These are phyloP conservation scores for Archocentrus centrarchus DNA, from an alignment of 2,113 vertebrate genomes.

Conservation along the genomic window DNA sequence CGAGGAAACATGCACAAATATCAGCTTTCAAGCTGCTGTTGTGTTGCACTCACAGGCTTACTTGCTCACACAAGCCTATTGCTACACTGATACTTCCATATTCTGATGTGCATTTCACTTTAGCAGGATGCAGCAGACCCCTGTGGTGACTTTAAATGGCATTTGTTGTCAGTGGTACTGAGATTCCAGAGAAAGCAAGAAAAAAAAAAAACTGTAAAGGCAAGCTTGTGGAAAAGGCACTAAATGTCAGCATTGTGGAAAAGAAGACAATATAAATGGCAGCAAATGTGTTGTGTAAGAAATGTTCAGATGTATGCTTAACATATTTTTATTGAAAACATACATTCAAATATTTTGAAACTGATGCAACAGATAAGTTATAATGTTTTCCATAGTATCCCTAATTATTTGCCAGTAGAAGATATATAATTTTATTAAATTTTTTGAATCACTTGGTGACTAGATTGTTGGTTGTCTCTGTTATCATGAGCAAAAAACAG, in stretches of 20 bases:
- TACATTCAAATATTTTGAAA: neutral
- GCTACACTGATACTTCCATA: slow-evolving; percentile 11
- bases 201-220: slow-evolving; percentile 19
- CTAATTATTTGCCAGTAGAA: neutral
- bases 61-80: neutral
- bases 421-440: neutral
- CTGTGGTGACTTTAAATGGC: slow-evolving; percentile 64
- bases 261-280: slow-evolving; percentile 40
- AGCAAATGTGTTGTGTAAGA: slow-evolving; percentile 13
- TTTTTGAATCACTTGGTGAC: neutral
- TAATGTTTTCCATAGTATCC: accelerated
- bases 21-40: slow-evolving; percentile 7
- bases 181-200: neutral
- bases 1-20: neutral
- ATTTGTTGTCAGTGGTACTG: slow-evolving; percentile 46
- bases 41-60: neutral
- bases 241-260: slow-evolving; percentile 18
- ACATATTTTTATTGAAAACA: neutral
- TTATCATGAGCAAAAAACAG: neutral
- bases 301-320: neutral
- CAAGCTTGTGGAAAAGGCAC: slow-evolving; percentile 25
- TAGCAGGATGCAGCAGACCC: slow-evolving; percentile 44
- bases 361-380: accelerated
- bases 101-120: slow-evolving; percentile 21
- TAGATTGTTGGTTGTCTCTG: neutral